Percentiles rank a stretch among this genome's conserved stretches.
Conservation (phyloP, 2,113 vertebrate genomes). For the Microtus oregoni region DNA sequence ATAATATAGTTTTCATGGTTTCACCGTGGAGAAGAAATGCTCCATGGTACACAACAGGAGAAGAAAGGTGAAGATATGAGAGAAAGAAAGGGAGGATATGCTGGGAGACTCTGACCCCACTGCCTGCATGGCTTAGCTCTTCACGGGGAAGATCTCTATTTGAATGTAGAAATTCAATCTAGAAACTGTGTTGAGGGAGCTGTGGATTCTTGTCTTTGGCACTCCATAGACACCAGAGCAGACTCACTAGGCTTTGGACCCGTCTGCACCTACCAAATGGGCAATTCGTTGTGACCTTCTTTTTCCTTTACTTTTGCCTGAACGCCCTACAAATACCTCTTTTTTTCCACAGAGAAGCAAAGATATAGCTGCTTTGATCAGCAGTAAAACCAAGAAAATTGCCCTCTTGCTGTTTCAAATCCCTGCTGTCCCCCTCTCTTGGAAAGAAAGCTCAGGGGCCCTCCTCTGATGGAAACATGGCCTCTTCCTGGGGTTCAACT, state of each 20-base stretch:
- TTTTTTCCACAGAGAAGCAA: conserved; percentile 15
- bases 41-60: neutral
- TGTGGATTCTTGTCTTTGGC: neutral
- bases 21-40: neutral
- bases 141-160: neutral
- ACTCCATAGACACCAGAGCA: neutral
- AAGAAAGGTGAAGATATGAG: too few species aligned
- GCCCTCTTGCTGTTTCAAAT: neutral
- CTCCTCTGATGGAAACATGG: neutral
- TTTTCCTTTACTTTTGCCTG: neutral
- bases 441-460: neutral
- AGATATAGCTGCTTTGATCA: neutral
- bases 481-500: neutral
- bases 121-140: neutral
- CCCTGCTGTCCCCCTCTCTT: neutral
- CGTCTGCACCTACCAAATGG: neutral
- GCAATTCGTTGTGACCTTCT: neutral
- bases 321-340: neutral
- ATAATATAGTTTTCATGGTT: neutral
- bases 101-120: neutral
- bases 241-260: neutral
- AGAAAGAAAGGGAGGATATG: neutral
- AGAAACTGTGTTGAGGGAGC: neutral
- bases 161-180: neutral
- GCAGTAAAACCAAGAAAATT: neutral